Evolutionary conservation across 2,888 invertebrate species (phyloP).

Genomic region (Microchrysa polita): DNA sequence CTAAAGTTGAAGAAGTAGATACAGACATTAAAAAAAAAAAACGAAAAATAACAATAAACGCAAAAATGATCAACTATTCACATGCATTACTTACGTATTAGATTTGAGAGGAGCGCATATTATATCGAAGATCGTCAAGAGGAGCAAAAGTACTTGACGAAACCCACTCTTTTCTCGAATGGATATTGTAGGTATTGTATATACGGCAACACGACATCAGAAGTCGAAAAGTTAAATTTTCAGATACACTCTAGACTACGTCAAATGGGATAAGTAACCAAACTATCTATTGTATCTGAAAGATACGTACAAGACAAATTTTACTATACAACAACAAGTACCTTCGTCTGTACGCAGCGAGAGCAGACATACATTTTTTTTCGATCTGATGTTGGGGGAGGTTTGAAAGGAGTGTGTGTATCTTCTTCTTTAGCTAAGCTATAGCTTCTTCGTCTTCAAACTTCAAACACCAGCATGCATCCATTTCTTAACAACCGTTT

Average conservation of each 20-base stretch:
- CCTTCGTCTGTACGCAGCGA: slow-evolving; percentile 14
- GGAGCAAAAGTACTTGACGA: slow-evolving; percentile 42
- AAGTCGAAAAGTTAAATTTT: slow-evolving; percentile 16
- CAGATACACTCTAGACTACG: slow-evolving; percentile 2
- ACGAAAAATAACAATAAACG: slow-evolving; percentile 16
- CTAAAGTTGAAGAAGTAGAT: no score
- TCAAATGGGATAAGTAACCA: not conserved
- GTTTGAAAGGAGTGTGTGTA: slow-evolving; percentile 20
- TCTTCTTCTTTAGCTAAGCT: slow-evolving; percentile 19
- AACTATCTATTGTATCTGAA: slow-evolving; percentile 29
- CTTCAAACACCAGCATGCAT: slow-evolving; percentile 10
- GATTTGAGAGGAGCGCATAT: slow-evolving; percentile 38
- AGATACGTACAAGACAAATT: slow-evolving; percentile 31
- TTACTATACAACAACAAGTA: no score
- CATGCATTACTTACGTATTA: slow-evolving; percentile 34
- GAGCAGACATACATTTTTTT: no score
- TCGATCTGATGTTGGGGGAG: not conserved
- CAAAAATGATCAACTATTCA: slow-evolving; percentile 36
- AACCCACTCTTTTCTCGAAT: slow-evolving; percentile 37
- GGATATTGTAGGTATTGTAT: not conserved
- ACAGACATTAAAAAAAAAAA: no score
- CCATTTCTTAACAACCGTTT: slow-evolving; percentile 17
- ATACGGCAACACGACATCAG: not conserved
- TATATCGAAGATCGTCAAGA: no score
- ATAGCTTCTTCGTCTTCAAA: slow-evolving; percentile 29